These are phyloP conservation scores for Silurus lanzhouensis DNA, from an alignment of 2,797 vertebrate genomes.

Conservation along the genomic window DNA sequence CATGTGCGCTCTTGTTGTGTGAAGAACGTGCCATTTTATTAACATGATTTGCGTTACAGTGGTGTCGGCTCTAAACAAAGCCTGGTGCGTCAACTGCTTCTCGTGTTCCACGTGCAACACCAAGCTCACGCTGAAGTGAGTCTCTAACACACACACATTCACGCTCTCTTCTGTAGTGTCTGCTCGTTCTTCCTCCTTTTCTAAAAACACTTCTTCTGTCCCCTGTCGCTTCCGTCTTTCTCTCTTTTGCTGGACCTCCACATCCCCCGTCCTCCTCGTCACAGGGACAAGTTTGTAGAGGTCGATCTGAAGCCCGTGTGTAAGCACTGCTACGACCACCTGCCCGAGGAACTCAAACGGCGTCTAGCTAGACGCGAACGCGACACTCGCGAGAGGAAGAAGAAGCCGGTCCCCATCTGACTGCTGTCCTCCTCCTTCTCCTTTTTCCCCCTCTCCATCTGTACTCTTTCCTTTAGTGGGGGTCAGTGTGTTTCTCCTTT, in stretches of 20 bases:
- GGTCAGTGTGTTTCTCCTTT: slow-evolving; percentile 39
- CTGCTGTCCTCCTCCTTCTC: slow-evolving; percentile 62
- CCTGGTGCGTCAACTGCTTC: slow-evolving; percentile 97
- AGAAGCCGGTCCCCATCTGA: slow-evolving; percentile 87
- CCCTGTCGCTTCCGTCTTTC: neutral
- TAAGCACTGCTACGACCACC: slow-evolving; percentile 93
- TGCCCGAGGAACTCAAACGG: slow-evolving; percentile 95
- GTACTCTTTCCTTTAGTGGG: slow-evolving; percentile 27
- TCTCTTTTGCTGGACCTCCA: slow-evolving; percentile 36
- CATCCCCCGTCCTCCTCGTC: slow-evolving; percentile 61
- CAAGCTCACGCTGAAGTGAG: slow-evolving; percentile 99
- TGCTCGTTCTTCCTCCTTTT: slow-evolving; percentile 5
- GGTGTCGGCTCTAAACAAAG: slow-evolving; percentile 97
- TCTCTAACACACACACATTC: slow-evolving; percentile 48
- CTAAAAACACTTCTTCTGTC: slow-evolving; percentile 49
- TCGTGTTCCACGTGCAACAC: slow-evolving; percentile 98
- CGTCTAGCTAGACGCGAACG: slow-evolving; percentile 90
- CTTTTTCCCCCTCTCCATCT: slow-evolving; percentile 42
- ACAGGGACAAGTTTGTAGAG: slow-evolving; percentile 98
- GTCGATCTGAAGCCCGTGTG: slow-evolving; percentile 96
- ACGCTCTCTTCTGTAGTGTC: neutral
- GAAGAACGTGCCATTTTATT: too few relatives aligned
- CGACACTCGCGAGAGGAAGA: slow-evolving; percentile 88
- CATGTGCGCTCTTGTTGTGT: too few relatives aligned
- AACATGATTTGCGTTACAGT: slow-evolving; percentile 69